A percentile compares a stretch with the other conserved stretches of the same genome.
Conservation (phyloP, 2,888 invertebrate genomes). For the Drosophila phalerata region DNA sequence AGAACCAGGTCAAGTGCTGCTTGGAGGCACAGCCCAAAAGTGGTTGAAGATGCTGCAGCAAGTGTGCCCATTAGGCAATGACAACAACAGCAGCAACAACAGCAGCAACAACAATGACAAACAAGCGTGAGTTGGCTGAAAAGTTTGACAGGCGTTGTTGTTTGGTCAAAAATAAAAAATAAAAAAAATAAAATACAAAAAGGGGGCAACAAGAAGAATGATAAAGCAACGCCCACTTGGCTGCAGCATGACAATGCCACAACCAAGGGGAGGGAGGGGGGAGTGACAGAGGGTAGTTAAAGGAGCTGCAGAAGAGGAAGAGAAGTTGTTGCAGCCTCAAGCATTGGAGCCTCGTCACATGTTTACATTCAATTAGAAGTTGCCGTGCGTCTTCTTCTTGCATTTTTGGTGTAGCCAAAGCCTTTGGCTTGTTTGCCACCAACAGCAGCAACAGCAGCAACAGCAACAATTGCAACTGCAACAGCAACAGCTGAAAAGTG, state of each 20-base stretch:
- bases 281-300: background rate
- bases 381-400: conserved; percentile 17
- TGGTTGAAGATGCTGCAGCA: conserved; percentile 46
- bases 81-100: conserved; percentile 41
- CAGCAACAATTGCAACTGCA: conserved; percentile 2
- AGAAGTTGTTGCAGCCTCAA: conserved; percentile 15
- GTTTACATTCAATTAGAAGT: conserved; percentile 80
- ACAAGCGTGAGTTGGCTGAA: conserved; percentile 59
- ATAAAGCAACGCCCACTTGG: conserved; percentile 50
- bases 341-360: conserved; percentile 52
- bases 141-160: conserved; percentile 56
- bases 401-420: conserved; percentile 20
- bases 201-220: conserved; percentile 30
- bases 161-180: conserved; percentile 13
- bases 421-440: conserved; percentile 60
- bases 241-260: conserved; percentile 39
- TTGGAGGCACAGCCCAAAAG: conserved; percentile 42
- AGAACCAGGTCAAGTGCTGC: conserved; percentile 74
- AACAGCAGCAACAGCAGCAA: conserved; percentile 27
- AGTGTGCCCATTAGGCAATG: conserved; percentile 73
- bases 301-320: background rate
- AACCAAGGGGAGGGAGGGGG: background rate
- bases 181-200: conserved; percentile 15
- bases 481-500: conserved; percentile 53
- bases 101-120: conserved; percentile 34